Percentiles rank a stretch among this genome's conserved stretches.
Conservation (phyloP, 1,140 invertebrate species). For the Leptinotarsa texana region DNA sequence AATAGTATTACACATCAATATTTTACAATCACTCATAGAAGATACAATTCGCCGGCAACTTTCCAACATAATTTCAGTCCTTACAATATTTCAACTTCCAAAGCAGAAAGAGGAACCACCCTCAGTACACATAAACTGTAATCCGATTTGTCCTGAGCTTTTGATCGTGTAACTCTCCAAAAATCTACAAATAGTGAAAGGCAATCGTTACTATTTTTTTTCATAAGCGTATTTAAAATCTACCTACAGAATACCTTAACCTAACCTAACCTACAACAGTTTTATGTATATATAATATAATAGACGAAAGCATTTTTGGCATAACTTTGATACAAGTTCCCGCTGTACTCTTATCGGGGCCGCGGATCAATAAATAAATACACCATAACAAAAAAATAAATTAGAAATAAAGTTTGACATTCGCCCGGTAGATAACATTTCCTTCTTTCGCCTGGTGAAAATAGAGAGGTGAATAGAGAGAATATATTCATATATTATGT, state of each 20-base stretch:
- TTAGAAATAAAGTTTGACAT: constrained; percentile 28
- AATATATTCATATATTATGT: constrained; percentile 26
- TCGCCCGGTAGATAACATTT: not conserved
- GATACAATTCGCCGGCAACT: too few species aligned
- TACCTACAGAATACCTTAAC: constrained; percentile 26
- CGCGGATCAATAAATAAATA: constrained; percentile 33
- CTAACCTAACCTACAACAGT: constrained; percentile 27
- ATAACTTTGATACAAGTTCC: constrained; percentile 38
- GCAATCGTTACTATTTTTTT: constrained; percentile 15
- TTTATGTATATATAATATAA: constrained; percentile 11
- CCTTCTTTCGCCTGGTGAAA: constrained; percentile 13
- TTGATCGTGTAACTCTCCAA: constrained; percentile 14
- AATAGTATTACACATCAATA: too few species aligned
- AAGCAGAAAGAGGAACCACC: constrained; percentile 14
- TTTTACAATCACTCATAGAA: too few species aligned
- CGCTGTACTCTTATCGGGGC: not conserved
- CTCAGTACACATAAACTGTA: constrained; percentile 32
- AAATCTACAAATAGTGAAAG: constrained; percentile 26
- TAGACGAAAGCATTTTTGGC: constrained; percentile 40
- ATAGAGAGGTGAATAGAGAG: constrained; percentile 27
- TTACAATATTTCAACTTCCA: too few species aligned
- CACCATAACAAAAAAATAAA: constrained; percentile 35
- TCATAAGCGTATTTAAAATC: constrained; percentile 31
- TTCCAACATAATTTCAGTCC: too few species aligned
- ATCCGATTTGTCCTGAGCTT: constrained; percentile 25